A percentile compares a stretch with the other conserved stretches of the same genome.
phyloP scores from a whole-genome alignment of 1,140 invertebrate genomes.

The Pteromalus puparum region DNA sequence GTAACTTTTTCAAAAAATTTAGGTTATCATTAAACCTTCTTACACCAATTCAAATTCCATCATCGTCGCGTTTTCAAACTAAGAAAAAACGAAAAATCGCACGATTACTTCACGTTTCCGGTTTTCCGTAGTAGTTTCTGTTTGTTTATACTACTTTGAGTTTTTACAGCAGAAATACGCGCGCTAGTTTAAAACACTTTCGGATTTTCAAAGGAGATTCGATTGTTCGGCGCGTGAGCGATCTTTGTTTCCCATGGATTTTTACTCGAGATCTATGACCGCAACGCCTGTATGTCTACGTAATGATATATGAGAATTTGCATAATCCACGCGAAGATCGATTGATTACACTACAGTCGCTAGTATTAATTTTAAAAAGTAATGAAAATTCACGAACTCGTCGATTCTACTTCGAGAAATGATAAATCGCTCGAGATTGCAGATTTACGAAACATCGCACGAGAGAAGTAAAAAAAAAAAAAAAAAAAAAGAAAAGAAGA shows the following conservation, averaged over 20 bases:
- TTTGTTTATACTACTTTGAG: conserved; percentile 12
- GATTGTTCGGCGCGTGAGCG: conserved; percentile 6
- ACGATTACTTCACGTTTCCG: not conserved
- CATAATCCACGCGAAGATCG: conserved; percentile 11
- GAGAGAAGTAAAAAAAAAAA: no score
- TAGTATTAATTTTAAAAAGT: no score
- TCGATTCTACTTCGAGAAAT: no score
- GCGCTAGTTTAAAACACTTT: not conserved
- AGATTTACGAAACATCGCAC: no score
- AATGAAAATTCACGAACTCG: no score
- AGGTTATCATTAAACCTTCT: no score
- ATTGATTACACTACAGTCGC: not conserved
- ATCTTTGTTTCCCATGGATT: conserved; percentile 44
- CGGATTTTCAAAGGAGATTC: conserved; percentile 2
- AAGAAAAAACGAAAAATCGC: no score
- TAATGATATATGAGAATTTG: not conserved
- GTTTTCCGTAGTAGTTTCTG: not conserved
- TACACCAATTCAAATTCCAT: no score
- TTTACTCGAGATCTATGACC: conserved; percentile 12
- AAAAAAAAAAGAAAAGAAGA: no score
- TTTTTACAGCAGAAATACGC: not conserved
- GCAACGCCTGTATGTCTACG: not conserved
- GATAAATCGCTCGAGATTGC: no score
- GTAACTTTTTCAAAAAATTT: not conserved
- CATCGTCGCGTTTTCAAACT: not conserved